These are phyloP conservation scores for Buathra laborator DNA, from an alignment of 2,888 invertebrate species.

Conservation along the genomic window DNA sequence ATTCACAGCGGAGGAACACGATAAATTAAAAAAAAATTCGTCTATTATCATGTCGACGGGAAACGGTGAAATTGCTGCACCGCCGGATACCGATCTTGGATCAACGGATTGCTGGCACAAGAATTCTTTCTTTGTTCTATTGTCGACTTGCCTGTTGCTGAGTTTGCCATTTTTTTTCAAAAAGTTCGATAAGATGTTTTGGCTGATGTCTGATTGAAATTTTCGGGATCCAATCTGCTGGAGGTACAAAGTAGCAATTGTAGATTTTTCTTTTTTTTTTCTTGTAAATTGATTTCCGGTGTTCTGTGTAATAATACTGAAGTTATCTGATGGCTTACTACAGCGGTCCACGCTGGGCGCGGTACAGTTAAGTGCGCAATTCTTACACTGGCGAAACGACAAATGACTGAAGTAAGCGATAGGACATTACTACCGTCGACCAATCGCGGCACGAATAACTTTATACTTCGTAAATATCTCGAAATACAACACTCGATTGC, in stretches of 20 bases:
- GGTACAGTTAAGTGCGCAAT: too few relatives aligned
- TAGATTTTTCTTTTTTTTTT: not conserved
- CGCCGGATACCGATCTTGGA: not conserved
- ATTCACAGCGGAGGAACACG: slow-evolving; percentile 47
- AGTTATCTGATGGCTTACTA: too few relatives aligned
- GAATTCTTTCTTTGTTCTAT: slow-evolving; percentile 33
- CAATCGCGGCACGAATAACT: too few relatives aligned
- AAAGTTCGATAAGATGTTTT: slow-evolving; percentile 35
- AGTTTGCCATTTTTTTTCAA: slow-evolving; percentile 49
- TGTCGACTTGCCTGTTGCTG: slow-evolving; percentile 47
- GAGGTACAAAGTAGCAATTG: not conserved
- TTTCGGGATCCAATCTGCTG: not conserved
- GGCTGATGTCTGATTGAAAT: slow-evolving; percentile 13
- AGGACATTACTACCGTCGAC: too few relatives aligned
- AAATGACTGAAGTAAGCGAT: too few relatives aligned
- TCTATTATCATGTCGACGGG: slow-evolving; percentile 42
- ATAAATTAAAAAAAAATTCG: slow-evolving; percentile 39
- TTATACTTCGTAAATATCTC: too few relatives aligned
- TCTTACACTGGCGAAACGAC: too few relatives aligned
- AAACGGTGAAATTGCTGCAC: slow-evolving; percentile 19
- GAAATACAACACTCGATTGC: too few relatives aligned
- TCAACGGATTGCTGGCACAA: slow-evolving; percentile 40
- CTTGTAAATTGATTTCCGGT: not conserved
- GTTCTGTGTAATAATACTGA: not conserved
- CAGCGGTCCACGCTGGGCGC: too few relatives aligned